phyloP scores from a whole-genome alignment of 2,113 vertebrate genomes.

The Sinosuthora webbiana region DNA sequence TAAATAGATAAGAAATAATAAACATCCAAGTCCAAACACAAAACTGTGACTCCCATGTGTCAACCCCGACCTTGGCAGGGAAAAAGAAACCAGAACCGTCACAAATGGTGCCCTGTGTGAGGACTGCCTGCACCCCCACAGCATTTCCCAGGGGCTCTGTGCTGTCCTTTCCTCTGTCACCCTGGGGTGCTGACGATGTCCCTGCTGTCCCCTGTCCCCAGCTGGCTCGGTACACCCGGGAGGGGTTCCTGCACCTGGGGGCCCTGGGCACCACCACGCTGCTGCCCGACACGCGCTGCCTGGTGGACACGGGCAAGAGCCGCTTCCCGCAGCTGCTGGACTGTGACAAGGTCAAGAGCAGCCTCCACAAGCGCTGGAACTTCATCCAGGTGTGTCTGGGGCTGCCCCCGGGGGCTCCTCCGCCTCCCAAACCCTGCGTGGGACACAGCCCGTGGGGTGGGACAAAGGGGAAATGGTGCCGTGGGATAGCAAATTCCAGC shows the following conservation, averaged over 20 bases:
- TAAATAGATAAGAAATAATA: too few species aligned
- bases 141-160: neutral
- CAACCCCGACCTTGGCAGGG: too few species aligned
- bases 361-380: conserved; percentile 88
- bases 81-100: too few species aligned
- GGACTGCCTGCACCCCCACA: neutral
- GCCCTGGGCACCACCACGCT: conserved; percentile 89
- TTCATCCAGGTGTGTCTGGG: conserved; percentile 86
- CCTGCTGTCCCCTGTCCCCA: conserved; percentile 19
- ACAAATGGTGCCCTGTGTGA: too few species aligned
- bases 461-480: fast-evolving
- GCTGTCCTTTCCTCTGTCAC: neutral
- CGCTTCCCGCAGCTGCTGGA: conserved; percentile 89
- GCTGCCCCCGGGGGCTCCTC: neutral
- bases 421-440: fast-evolving
- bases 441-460: fast-evolving
- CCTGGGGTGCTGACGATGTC: neutral
- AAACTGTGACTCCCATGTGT: too few species aligned
- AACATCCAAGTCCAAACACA: too few species aligned
- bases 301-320: conserved; percentile 87
- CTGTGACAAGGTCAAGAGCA: conserved; percentile 88
- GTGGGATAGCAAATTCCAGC: fast-evolving
- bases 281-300: conserved; percentile 88
- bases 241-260: conserved; percentile 89
- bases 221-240: conserved; percentile 92